Evolutionary conservation across 2,797 vertebrate species (phyloP).

Genomic region (Myripristis jacobus): DNA sequence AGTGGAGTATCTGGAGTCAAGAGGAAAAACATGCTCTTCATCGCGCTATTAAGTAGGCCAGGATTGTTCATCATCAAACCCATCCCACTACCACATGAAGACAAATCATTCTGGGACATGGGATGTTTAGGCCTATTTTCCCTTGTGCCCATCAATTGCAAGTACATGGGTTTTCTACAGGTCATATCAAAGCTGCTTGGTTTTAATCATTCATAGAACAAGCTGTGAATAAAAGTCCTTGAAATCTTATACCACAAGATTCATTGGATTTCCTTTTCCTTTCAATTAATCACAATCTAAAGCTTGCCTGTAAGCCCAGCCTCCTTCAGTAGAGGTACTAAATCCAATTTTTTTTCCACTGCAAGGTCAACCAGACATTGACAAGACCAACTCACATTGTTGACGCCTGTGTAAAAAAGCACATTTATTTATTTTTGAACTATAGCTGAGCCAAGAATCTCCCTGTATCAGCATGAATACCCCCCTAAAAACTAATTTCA

Average conservation of each 20-base stretch:
- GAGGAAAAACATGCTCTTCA: background rate
- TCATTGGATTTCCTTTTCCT: slow-evolving; percentile 18
- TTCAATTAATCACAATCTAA: slow-evolving; percentile 34
- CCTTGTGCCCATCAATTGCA: slow-evolving; percentile 32
- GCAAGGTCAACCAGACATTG: background rate
- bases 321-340: slow-evolving; percentile 17
- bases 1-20: slow-evolving; percentile 22
- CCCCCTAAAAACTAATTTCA: too few species aligned
- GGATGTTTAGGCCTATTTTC: slow-evolving; percentile 40
- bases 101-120: slow-evolving; percentile 33
- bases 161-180: slow-evolving; percentile 8
- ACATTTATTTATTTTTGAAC: too few species aligned
- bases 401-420: too few species aligned
- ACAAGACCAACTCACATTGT: background rate
- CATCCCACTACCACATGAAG: slow-evolving; percentile 21
- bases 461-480: too few species aligned
- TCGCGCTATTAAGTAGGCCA: slow-evolving; percentile 19
- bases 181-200: slow-evolving; percentile 29
- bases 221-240: slow-evolving; percentile 5
- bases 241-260: slow-evolving; percentile 18
- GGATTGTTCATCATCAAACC: slow-evolving; percentile 29
- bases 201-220: slow-evolving; percentile 50
- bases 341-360: background rate
- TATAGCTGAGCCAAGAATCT: too few species aligned
- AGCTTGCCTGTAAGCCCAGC: slow-evolving; percentile 12